A percentile compares a stretch with the other conserved stretches of the same genome.
Evolutionary conservation across 2,888 invertebrate species (phyloP).

Genomic region (Sycophila texana): DNA sequence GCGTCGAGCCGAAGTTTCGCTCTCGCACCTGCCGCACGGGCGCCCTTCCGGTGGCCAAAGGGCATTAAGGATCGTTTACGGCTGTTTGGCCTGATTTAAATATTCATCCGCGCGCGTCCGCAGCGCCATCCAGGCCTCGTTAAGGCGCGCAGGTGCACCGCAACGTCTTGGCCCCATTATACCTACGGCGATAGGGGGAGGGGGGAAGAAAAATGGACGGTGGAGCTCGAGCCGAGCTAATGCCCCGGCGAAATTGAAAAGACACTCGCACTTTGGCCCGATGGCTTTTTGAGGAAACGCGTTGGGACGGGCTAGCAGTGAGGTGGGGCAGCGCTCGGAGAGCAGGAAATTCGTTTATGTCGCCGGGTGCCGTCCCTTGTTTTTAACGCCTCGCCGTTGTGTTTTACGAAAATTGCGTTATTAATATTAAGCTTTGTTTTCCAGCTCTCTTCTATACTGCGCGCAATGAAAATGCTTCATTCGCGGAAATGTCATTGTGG

Average conservation of each 20-base stretch:
- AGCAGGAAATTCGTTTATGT: slow-evolving; percentile 44
- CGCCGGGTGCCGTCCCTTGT: slow-evolving; percentile 15
- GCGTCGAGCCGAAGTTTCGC: slow-evolving; percentile 41
- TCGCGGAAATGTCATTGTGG: not conserved
- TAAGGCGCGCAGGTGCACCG: slow-evolving; percentile 44
- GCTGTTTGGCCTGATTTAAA: slow-evolving; percentile 66
- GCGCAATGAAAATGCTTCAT: slow-evolving; percentile 12
- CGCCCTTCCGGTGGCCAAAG: slow-evolving; percentile 39
- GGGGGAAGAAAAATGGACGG: slow-evolving; percentile 40
- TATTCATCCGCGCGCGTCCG: slow-evolving; percentile 57
- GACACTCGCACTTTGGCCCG: slow-evolving; percentile 23
- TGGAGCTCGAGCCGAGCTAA: not conserved
- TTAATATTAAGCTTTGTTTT: slow-evolving; percentile 36
- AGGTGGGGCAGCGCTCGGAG: not conserved
- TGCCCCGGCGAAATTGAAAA: slow-evolving; percentile 49
- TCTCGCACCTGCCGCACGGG: slow-evolving; percentile 45
- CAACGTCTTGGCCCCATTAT: slow-evolving; percentile 30
- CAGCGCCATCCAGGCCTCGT: slow-evolving; percentile 44
- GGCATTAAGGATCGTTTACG: slow-evolving; percentile 63
- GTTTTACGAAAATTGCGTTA: slow-evolving; percentile 43
- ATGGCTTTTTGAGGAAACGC: slow-evolving; percentile 31
- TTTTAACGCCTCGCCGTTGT: not conserved
- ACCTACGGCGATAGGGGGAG: not conserved
- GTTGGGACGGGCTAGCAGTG: not conserved
- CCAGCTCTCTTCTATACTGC: not conserved